Evolutionary conservation across 2,888 invertebrate genomes (phyloP), one percentile per base, ranked within the genome.

Genomic region (Abrostola tripartita): DNA sequence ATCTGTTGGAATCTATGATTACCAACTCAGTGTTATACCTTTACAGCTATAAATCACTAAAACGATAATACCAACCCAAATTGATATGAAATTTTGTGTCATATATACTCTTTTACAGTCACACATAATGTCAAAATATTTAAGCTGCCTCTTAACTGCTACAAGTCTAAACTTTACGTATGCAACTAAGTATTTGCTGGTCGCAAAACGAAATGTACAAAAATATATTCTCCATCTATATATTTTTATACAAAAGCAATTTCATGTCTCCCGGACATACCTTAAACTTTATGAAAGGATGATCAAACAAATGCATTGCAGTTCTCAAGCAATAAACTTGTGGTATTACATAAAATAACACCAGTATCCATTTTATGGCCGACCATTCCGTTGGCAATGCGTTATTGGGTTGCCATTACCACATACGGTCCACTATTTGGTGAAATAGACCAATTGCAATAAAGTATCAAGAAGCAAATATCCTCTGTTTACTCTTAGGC

Each of bases 321-420:
- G 24, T 47, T 47, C 14, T 24, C 9, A 24, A 24, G 14, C 44
- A 9, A 47, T 47, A 47, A 47, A 47, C 14, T 24, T 47, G 44
- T 47, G 14, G 24, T 47, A 47, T 47, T 24, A 47, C 44, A 47
- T 47, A 47, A 47, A 47, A 47, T 47, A 24, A 47, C 44, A 24
- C 14, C 24, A 24, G 44, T 24, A 47, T 47, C 44, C 44, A 5
- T 47, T 47, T 47, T 47, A 47, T 47, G 12, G 12, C 24, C 44
- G 5, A 47, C 44, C 8, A 24, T 47, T 24, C 14, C 24, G 9
- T 8, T 47, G 9, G 24, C 14, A 24, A 47, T 47, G 24, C 24
- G 44, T 47, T 47, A 47, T 47, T 47, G 44, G 44, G 44, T 14
- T 47, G 44, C 9, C 24, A 47, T 47, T 47, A 47, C 44, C 9